Percentiles rank a stretch among this genome's conserved stretches.
Evolutionary conservation across 1,140 invertebrate species (phyloP).

Genomic region (Oreohelix idahoensis): DNA sequence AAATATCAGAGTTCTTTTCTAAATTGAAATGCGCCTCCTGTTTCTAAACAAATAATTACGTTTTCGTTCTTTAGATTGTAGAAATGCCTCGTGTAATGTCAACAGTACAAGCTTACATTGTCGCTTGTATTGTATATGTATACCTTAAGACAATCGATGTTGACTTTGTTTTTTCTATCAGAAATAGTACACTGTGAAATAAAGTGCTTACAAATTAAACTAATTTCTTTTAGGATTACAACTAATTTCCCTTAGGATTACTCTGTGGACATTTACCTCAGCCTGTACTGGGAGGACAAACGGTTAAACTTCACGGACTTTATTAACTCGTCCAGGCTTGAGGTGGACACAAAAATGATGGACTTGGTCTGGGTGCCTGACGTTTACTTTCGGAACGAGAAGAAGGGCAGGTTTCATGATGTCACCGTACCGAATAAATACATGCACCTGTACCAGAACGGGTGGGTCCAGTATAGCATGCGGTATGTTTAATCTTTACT

Average conservation of each 20-base stretch:
- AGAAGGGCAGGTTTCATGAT: slow-evolving; percentile 72
- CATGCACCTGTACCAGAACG: slow-evolving; percentile 71
- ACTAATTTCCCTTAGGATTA: slow-evolving; percentile 65
- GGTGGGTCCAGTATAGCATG: slow-evolving; percentile 50
- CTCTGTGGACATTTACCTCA: slow-evolving; percentile 69
- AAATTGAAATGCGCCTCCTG: too few species aligned
- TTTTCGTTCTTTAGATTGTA: too few species aligned
- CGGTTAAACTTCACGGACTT: slow-evolving; percentile 46
- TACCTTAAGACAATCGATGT: too few species aligned
- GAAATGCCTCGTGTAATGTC: too few species aligned
- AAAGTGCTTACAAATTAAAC: too few species aligned
- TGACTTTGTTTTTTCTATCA: too few species aligned
- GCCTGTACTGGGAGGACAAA: slow-evolving; percentile 52
- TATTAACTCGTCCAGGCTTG: slow-evolving; percentile 43
- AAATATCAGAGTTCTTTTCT: too few species aligned
- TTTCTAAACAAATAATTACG: too few species aligned
- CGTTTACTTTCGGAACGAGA: slow-evolving; percentile 73
- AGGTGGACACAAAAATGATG: slow-evolving; percentile 62
- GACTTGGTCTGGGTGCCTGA: slow-evolving; percentile 72
- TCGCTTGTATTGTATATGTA: too few species aligned
- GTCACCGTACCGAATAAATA: slow-evolving; percentile 74
- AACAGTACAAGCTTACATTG: too few species aligned
- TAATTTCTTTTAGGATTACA: too few species aligned
- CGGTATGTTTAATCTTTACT: slow-evolving; percentile 58
- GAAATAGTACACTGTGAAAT: too few species aligned